Conservation (phyloP, 1,140 invertebrate genomes). For the Drosophila ohnishii region DNA sequence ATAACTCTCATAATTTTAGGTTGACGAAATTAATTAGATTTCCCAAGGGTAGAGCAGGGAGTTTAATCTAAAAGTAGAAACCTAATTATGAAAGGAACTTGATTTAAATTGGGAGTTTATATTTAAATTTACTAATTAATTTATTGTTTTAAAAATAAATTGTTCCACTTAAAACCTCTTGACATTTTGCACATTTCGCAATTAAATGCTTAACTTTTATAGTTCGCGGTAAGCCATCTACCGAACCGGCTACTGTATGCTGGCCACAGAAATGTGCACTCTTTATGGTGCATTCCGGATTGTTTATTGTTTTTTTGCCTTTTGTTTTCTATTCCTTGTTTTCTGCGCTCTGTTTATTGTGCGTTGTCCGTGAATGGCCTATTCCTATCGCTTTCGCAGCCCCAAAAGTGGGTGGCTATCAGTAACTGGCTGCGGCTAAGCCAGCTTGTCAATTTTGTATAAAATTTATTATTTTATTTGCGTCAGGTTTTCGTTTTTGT, state of each 20-base stretch:
- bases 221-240: slow-evolving; percentile 64
- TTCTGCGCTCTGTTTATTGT: slow-evolving; percentile 14
- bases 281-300: slow-evolving; percentile 24
- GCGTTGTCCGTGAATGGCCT: slow-evolving; percentile 41
- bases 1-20: slow-evolving; percentile 29
- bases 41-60: not conserved
- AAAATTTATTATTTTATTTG: slow-evolving; percentile 82
- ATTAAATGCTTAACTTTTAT: slow-evolving; percentile 79
- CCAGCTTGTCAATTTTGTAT: slow-evolving; percentile 78
- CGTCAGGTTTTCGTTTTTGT: slow-evolving; percentile 62
- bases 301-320: slow-evolving; percentile 14
- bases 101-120: not conserved
- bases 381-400: slow-evolving; percentile 36
- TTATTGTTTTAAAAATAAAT: not conserved
- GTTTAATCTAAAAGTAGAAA: not conserved
- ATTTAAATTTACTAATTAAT: not conserved
- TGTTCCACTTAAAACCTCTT: not conserved
- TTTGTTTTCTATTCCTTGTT: slow-evolving; percentile 3
- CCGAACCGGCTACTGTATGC: slow-evolving; percentile 69
- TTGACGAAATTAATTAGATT: slow-evolving; percentile 42
- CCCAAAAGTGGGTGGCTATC: slow-evolving; percentile 57
- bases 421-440: slow-evolving; percentile 65
- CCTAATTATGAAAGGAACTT: not conserved
- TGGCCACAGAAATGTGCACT: slow-evolving; percentile 19
- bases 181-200: slow-evolving; percentile 50